Base-by-base conservation (phyloP, 35 echinoderm and acorn worm species). In the Heliocidaris erythrogramma region DNA sequence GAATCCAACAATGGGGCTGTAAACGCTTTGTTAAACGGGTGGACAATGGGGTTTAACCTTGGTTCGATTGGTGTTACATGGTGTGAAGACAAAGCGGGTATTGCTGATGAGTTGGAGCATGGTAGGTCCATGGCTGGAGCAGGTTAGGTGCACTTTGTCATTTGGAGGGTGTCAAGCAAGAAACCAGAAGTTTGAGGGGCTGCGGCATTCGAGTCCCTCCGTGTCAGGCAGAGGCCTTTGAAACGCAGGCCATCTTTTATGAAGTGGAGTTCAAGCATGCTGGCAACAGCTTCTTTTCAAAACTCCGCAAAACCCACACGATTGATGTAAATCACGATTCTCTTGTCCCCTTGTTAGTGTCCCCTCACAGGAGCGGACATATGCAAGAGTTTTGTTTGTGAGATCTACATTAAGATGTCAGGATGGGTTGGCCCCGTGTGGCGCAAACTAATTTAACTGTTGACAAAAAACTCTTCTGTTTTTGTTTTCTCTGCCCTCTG, bases 211-310 rank as follows among this genome's bases (percentile, higher is more conserved):
- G 2, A 78, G 65, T 47, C 87, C 47, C 4, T 7, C 17, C 14
- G 87, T 48, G 87, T 89, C 87, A 47, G 32, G 87, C 14, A 32
- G 87, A 89, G 87, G 32, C 87, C 87, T 42, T 89, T 89, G 31
- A 89, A 89, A 89, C 18, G 87, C 87, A 89, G 87, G 87, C 31
- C 87, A 89, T 47, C 30, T 89, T 89, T 89, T 89, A 89, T 47
- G 0, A 24, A 48, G 87, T 89, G 30, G 87, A 48, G 87, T 89
- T 89, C 87, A 89, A 89, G 47, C 87, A 89, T 89, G 87, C 31
- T 17, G 24, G 87, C 12, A 89, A 89, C 87, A 89, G 87, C 87
- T 89, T 89, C 87, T 89, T 13, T 89, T 89, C 29, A 89, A 0
- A 32, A 48, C 47, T 32, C 87, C 87, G 31, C 87, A 89, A 89